Conservation (phyloP, 2,888 invertebrate genomes). For the Drosophila colorata region DNA sequence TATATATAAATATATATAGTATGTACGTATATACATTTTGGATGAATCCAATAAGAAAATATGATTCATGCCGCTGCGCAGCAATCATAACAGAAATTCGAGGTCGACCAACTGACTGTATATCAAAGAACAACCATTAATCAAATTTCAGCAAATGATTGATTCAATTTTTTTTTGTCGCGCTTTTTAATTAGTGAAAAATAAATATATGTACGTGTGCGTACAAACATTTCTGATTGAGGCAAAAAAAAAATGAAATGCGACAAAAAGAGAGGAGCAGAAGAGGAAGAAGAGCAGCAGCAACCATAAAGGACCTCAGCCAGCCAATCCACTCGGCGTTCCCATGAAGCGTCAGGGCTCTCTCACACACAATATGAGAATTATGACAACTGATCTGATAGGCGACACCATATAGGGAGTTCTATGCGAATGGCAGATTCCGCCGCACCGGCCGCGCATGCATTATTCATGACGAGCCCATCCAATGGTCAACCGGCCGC, state of each 20-base stretch:
- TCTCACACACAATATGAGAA: constrained; percentile 76
- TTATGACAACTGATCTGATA: constrained; percentile 81
- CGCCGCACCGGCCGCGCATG: constrained; percentile 57
- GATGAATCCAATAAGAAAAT: constrained; percentile 11
- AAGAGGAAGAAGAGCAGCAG: background rate
- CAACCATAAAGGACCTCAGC: constrained; percentile 34
- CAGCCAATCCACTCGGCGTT: constrained; percentile 55
- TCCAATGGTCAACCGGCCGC: constrained; percentile 37
- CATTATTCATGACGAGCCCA: constrained; percentile 72
- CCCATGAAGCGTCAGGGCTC: constrained; percentile 55
- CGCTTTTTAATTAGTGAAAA: constrained; percentile 72
- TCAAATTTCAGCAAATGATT: constrained; percentile 78
- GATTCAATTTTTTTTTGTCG: constrained; percentile 62
- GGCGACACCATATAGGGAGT: constrained; percentile 77
- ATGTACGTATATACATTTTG: constrained; percentile 11
- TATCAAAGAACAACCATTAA: constrained; percentile 65
- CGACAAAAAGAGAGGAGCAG: background rate
- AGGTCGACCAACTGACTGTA: constrained; percentile 39
- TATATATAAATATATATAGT: no score
- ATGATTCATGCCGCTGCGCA: constrained; percentile 28
- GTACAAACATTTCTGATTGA: constrained; percentile 21
- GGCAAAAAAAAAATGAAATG: constrained; percentile 1
- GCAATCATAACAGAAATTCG: constrained; percentile 34
- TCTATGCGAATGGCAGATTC: constrained; percentile 76
- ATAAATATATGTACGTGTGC: constrained; percentile 43